Evolutionary conservation across 1,140 invertebrate species (phyloP).

Genomic region (Drosophila cardini): DNA sequence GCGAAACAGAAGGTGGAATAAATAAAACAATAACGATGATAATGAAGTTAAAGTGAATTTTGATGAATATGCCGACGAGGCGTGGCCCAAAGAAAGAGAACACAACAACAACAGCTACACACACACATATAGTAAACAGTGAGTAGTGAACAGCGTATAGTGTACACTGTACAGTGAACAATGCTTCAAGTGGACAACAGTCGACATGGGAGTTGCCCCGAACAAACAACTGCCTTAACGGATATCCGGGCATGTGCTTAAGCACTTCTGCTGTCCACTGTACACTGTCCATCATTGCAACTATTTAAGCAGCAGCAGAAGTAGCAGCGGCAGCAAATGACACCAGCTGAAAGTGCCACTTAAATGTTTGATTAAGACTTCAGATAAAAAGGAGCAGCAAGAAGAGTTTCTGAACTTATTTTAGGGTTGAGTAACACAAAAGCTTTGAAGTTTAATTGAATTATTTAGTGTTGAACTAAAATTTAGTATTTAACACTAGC

Average conservation of each 20-base stretch:
- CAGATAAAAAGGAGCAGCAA: background rate
- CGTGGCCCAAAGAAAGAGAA: slow-evolving; percentile 59
- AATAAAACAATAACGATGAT: slow-evolving; percentile 85
- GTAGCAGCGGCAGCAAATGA: slow-evolving; percentile 4
- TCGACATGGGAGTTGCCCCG: slow-evolving; percentile 40
- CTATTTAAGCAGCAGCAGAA: slow-evolving; percentile 21
- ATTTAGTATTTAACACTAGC: too few relatives aligned
- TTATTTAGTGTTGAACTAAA: too few relatives aligned
- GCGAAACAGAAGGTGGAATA: slow-evolving; percentile 84
- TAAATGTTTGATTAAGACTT: slow-evolving; percentile 10
- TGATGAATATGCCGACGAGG: slow-evolving; percentile 80
- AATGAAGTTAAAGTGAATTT: slow-evolving; percentile 85
- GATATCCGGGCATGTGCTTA: slow-evolving; percentile 61
- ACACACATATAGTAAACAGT: slow-evolving; percentile 3
- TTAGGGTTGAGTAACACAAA: too few relatives aligned
- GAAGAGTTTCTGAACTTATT: too few relatives aligned
- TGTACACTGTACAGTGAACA: slow-evolving; percentile 18
- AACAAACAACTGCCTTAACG: slow-evolving; percentile 44
- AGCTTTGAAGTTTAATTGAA: too few relatives aligned
- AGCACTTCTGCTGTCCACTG: slow-evolving; percentile 3
- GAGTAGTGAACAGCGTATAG: too few relatives aligned
- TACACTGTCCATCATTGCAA: slow-evolving; percentile 30
- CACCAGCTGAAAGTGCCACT: slow-evolving; percentile 13
- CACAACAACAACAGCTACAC: background rate
- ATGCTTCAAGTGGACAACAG: slow-evolving; percentile 25